These are phyloP conservation scores for Zoanthus solanderi DNA, from an alignment of 92 coral and sea anemone species.

Conservation along the genomic window DNA sequence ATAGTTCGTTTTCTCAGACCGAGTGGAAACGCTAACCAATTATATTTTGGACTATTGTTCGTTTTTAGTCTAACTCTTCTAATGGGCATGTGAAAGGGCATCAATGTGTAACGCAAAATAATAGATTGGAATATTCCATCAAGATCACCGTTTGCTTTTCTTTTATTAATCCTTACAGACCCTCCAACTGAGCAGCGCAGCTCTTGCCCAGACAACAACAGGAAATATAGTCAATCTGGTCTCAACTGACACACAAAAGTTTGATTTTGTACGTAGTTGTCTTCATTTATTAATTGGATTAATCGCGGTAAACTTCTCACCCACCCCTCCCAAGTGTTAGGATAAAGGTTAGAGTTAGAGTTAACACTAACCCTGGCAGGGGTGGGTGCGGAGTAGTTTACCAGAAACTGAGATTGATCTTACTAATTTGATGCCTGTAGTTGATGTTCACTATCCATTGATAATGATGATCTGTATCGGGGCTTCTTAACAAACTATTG, in stretches of 20 bases:
- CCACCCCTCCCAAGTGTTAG: too few species aligned
- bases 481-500: too few species aligned
- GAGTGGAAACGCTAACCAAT: too few species aligned
- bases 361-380: not conserved
- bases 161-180: constrained; percentile 43
- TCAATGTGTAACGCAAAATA: too few species aligned
- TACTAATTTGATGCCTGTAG: not conserved
- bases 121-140: too few species aligned
- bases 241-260: constrained; percentile 82
- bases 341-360: too few species aligned
- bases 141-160: not conserved
- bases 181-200: constrained; percentile 75
- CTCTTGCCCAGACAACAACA: constrained; percentile 82
- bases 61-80: too few species aligned
- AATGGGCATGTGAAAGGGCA: too few species aligned
- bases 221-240: constrained; percentile 85
- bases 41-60: too few species aligned
- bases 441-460: not conserved
- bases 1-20: too few species aligned
- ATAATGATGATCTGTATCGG: not conserved
- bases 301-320: too few species aligned
- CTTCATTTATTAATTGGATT: too few species aligned
- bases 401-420: not conserved
- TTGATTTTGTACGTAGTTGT: constrained; percentile 73
- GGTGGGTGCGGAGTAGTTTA: not conserved